These are phyloP conservation scores for Premnoplex brunnescens DNA, from an alignment of 2,797 vertebrate genomes.

Conservation along the genomic window DNA sequence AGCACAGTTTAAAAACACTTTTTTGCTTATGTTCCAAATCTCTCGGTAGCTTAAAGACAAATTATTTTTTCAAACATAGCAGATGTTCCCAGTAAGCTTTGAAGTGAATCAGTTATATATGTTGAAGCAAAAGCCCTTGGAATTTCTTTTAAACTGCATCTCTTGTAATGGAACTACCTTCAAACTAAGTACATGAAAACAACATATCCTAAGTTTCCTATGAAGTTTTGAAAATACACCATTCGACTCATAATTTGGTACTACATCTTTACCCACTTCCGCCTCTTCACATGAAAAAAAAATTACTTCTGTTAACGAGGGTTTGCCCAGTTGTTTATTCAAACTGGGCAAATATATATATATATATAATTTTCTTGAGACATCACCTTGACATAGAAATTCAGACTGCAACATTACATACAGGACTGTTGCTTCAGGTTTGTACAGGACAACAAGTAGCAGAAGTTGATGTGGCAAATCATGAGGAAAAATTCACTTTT, in stretches of 20 bases:
- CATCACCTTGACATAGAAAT: neutral
- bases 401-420: neutral
- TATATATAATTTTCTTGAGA: neutral
- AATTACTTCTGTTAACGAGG: neutral
- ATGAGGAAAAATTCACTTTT: neutral
- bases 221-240: neutral
- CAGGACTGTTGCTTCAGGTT: slow-evolving; percentile 15
- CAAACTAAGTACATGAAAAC: neutral
- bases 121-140: neutral
- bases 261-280: neutral
- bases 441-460: neutral
- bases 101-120: neutral
- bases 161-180: neutral
- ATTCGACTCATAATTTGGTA: neutral
- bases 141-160: neutral
- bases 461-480: neutral
- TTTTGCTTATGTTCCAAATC: neutral
- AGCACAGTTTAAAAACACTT: neutral
- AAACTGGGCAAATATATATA: neutral
- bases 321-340: neutral
- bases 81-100: neutral
- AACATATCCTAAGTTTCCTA: neutral
- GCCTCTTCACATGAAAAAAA: neutral
- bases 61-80: neutral
- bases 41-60: neutral